Base-by-base conservation (phyloP, 2,113 vertebrate species). In the Phaethornis superciliosus region DNA sequence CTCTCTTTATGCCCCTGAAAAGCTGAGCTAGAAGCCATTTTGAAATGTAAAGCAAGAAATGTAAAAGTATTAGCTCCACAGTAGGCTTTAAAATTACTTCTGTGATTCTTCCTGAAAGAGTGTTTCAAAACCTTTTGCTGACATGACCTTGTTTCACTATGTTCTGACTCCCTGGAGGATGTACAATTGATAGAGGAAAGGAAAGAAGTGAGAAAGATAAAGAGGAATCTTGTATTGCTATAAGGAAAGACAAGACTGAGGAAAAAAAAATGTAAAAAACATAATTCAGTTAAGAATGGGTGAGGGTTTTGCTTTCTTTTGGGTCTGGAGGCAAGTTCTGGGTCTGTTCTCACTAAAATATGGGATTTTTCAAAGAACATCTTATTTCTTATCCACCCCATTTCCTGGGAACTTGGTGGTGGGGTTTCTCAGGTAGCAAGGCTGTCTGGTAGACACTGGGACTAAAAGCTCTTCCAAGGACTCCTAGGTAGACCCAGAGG, bases 91-190 rank as follows among this genome's bases (percentile, higher is more conserved):
- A 88, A 93, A 74, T 80, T 59, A 37, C 22, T 81, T 80, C 49
- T 44, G 16, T 85, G 80, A 16, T 32, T 93, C 68, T 90, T 21
- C 52, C 68, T 84, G 51, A 85, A 89, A 78, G n/a, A 71, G 44
- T 44, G 24, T 78, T 79, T 90, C 70, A 78, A 81, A 96, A 75
- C 51, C 75, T 51, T 93, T 90, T 55, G 24, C 56, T 80, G 44
- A 92, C 40, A 30, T 93, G 85, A 93, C 85, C 80, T 96, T 92
- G 49, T 58, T 89, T 94, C 72, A 70, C 2, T 7, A 58, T 77
- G 77, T 18, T 89, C 49, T 90, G 92, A 80, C 20, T 79, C 64
- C 86, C 79, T 47, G 59, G 54, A 82, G 44, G 28, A 85, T n/a
- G 7, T 58, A 89, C 83, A 24, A 15, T 52, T 49, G 69, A 19